phyloP scores from a whole-genome alignment of 2,888 invertebrate genomes.

The Pimpla rufipes region DNA sequence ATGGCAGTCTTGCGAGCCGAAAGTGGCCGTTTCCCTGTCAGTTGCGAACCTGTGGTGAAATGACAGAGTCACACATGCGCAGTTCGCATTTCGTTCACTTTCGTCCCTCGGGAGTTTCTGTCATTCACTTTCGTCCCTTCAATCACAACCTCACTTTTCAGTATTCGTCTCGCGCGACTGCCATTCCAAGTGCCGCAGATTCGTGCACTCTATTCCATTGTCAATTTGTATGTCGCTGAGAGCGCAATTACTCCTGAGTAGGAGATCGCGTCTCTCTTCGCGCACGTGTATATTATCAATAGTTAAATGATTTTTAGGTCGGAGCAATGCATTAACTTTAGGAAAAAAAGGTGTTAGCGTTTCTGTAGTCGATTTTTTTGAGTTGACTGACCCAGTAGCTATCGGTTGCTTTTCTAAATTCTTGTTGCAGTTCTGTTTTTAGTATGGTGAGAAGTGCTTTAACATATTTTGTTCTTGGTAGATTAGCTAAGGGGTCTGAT shows the following conservation, averaged over 20 bases:
- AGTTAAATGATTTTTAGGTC: not conserved
- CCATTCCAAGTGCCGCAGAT: no score
- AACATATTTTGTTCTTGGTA: not conserved
- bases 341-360: slow-evolving; percentile 54
- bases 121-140: no score
- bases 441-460: not conserved
- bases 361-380: slow-evolving; percentile 41
- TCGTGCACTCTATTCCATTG: no score
- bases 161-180: no score
- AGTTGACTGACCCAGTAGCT: slow-evolving; percentile 35
- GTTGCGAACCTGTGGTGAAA: no score
- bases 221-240: not conserved
- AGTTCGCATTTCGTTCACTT: no score
- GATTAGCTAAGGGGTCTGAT: not conserved
- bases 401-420: not conserved
- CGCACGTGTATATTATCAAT: not conserved
- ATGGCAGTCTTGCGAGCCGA: no score
- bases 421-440: not conserved
- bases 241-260: not conserved
- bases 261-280: not conserved
- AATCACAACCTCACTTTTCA: no score
- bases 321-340: slow-evolving; percentile 46
- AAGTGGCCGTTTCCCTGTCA: no score
- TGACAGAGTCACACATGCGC: no score
- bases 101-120: no score